Evolutionary conservation across 64 coral and sea anemone genomes (phyloP), one percentile per base, ranked within the genome.

Genomic region (Dendrophyllia cribrosa): DNA sequence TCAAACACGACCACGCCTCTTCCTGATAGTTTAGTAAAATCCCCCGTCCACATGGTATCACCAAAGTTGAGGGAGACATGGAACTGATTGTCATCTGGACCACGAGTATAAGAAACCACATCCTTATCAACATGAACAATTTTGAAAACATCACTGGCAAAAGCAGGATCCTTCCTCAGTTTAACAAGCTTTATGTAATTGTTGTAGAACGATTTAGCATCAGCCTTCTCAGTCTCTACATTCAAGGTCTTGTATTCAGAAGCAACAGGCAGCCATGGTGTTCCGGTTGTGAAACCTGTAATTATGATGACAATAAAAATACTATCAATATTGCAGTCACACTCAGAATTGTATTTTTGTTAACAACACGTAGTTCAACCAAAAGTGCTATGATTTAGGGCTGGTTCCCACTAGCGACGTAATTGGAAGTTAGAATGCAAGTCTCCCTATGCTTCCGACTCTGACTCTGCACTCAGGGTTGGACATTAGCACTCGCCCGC

Each of bases 1-100:
- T 93, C 91, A 53, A 77, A 78, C 0, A 86, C 83, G 3, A 75
- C 58, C 0, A 14, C 23, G 6, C 91, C 91, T 43, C 74, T 52
- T 12, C 82, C 83, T 10, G 91, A 93, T 2, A 93, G 21, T 3
- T 23, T n/a, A 43, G 12, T 23, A 6, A 93, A 43, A 65, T 93
- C 82, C 5, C 21, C 62, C 52, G 86, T n/a, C 82, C 82, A 86
- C 9, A 53, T 25, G 7, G 25, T 48, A 3, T 74, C 24, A 53
- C 68, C 51, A 49, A 93, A 93, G 91, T 93, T 93, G 74, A 93
- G 87, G 23, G 34, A 48, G 14, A 93, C 72, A n/a, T 86, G 72
- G 59, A 68, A 87, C 43, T 87, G 8, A 16, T 77, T 15, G 17
- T 22, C 62, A 0, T 11, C 46, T 0, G 22, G 60, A 25, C 14